phyloP scores from a whole-genome alignment of 2,113 vertebrate genomes.

The Pao palembangensis region DNA sequence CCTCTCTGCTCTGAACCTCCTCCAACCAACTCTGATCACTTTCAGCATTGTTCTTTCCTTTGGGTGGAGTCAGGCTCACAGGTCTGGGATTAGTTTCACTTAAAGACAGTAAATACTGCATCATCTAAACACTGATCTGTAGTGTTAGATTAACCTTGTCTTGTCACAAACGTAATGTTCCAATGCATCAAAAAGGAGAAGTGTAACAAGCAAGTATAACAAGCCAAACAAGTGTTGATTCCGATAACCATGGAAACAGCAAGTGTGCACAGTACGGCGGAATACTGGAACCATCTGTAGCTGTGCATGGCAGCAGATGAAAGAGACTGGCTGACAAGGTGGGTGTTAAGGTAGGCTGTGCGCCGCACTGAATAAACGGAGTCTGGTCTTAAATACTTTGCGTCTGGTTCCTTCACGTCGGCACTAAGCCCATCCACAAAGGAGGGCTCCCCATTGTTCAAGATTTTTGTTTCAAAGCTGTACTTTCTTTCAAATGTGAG shows the following conservation, averaged over 20 bases:
- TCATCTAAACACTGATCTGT: too few species aligned
- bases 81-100: too few species aligned
- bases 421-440: conserved; percentile 23
- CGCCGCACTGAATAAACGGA: conserved; percentile 39
- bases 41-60: too few species aligned
- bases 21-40: too few species aligned
- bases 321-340: conserved; percentile 55
- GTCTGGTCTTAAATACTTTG: conserved; percentile 53
- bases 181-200: conserved; percentile 2
- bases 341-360: conserved; percentile 55
- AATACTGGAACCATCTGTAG: conserved; percentile 36
- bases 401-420: conserved; percentile 30
- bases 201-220: conserved; percentile 8
- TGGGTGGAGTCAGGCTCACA: too few species aligned
- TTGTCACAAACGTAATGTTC: conserved; percentile 2
- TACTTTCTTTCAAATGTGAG: conserved; percentile 4
- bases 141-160: neutral
- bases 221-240: conserved; percentile 27
- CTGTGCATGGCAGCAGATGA: conserved; percentile 48
- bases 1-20: too few species aligned
- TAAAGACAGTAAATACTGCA: too few species aligned
- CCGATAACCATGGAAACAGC: conserved; percentile 38
- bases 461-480: conserved; percentile 16
- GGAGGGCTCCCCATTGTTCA: conserved; percentile 17
- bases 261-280: conserved; percentile 11